phyloP scores from a whole-genome alignment of 2,113 vertebrate genomes.

The Tiliqua scincoides region DNA sequence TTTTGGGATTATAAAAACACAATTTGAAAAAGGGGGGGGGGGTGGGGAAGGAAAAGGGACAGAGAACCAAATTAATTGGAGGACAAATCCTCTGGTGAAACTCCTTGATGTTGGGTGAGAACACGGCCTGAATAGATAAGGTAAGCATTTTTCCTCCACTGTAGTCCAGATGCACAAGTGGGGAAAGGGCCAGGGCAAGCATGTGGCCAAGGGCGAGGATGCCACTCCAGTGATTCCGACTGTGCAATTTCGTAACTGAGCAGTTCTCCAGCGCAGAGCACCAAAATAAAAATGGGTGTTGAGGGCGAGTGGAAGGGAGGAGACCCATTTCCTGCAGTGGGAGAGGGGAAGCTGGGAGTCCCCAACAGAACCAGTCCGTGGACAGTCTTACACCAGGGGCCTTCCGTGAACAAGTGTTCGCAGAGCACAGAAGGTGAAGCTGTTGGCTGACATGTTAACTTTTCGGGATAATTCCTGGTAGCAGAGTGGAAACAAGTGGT shows the following conservation, averaged over 20 bases:
- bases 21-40: conserved; percentile 31
- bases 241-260: conserved; percentile 64
- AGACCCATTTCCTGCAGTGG: conserved; percentile 69
- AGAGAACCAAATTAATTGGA: conserved; percentile 39
- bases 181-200: too few relatives aligned
- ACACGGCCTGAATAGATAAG: conserved; percentile 54
- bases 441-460: conserved; percentile 87
- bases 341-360: conserved; percentile 73
- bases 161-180: conserved; percentile 37
- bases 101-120: conserved; percentile 64
- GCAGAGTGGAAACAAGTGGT: conserved; percentile 92
- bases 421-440: conserved; percentile 81
- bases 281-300: conserved; percentile 61
- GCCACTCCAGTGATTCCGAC: conserved; percentile 64
- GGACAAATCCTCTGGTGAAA: conserved; percentile 57
- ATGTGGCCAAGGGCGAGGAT: conserved; percentile 53
- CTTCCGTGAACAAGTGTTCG: conserved; percentile 87
- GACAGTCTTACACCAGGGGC: conserved; percentile 80
- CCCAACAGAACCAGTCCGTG: conserved; percentile 76
- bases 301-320: conserved; percentile 68
- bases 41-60: conserved; percentile 48
- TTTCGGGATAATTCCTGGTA: conserved; percentile 99
- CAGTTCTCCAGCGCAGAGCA: conserved; percentile 67
- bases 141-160: conserved; percentile 37
- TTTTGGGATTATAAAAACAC: conserved; percentile 50